Percentiles rank a stretch among this genome's conserved stretches.
Evolutionary conservation across 2,888 invertebrate genomes (phyloP).

Genomic region (Dinocampus coccinellae): DNA sequence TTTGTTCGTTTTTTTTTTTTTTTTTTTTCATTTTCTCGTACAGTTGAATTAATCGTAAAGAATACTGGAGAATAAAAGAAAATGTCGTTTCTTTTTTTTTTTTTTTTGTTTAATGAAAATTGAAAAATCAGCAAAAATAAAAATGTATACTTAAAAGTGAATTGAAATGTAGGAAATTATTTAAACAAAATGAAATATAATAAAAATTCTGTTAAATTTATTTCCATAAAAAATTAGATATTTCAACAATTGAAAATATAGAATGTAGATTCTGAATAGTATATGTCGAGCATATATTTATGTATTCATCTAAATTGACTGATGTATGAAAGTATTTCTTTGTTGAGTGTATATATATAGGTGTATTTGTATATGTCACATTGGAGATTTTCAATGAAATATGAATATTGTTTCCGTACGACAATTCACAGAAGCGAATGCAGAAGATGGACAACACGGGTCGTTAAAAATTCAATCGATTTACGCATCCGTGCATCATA

Average conservation of each 20-base stretch:
- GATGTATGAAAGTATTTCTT: not conserved
- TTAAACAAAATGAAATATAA: not conserved
- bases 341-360: not conserved
- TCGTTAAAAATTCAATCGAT: constrained; percentile 63
- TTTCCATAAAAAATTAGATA: not conserved
- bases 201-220: not conserved
- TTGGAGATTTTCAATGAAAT: constrained; percentile 48
- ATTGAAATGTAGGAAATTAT: too few relatives aligned
- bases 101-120: not conserved
- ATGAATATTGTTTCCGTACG: constrained; percentile 52
- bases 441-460: constrained; percentile 53
- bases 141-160: too few relatives aligned
- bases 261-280: not conserved
- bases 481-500: constrained; percentile 57
- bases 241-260: constrained; percentile 9
- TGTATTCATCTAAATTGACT: constrained; percentile 1
- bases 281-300: not conserved
- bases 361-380: constrained; percentile 41
- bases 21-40: constrained; percentile 8
- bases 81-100: not conserved
- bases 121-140: too few relatives aligned
- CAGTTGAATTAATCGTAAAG: not conserved
- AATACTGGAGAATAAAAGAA: not conserved
- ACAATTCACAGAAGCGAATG: constrained; percentile 51
- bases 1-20: constrained; percentile 8